Evolutionary conservation across 2,797 vertebrate genomes (phyloP).

Genomic region (Phrynocephalus vlangalii): DNA sequence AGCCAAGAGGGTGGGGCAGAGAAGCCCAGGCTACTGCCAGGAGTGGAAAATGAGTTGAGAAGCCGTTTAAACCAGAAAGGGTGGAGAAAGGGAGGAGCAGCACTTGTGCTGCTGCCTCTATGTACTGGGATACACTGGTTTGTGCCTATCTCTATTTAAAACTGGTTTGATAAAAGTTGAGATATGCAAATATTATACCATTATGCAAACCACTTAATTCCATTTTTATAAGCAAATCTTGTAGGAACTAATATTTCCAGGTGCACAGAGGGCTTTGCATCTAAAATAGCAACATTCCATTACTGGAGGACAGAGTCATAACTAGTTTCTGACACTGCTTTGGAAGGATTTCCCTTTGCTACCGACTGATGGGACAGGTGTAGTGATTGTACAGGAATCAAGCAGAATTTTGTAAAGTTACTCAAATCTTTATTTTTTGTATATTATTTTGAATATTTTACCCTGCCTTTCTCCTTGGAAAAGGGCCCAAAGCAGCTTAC

Average conservation of each 20-base stretch:
- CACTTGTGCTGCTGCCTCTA: no score
- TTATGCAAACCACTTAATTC: neutral
- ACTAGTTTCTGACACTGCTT: neutral
- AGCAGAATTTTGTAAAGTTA: neutral
- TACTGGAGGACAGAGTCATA: neutral
- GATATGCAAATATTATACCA: conserved; percentile 14
- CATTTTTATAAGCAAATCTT: conserved; percentile 10
- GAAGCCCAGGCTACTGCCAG: no score
- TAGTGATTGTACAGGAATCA: neutral
- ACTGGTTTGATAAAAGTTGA: conserved; percentile 20
- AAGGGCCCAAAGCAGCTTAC: no score
- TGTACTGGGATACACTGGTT: no score
- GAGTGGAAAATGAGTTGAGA: no score
- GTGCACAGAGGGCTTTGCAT: neutral
- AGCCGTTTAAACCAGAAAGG: no score
- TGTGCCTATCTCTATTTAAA: neutral
- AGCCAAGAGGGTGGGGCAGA: no score
- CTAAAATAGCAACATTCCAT: neutral
- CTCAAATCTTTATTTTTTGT: neutral
- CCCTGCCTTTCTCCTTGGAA: no score
- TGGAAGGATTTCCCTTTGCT: neutral
- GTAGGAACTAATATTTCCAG: neutral
- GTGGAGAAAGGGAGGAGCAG: no score
- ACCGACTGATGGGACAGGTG: neutral
- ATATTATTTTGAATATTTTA: neutral